Conservation (phyloP, 2,888 invertebrate genomes). For the Epinotia brunnichana region DNA sequence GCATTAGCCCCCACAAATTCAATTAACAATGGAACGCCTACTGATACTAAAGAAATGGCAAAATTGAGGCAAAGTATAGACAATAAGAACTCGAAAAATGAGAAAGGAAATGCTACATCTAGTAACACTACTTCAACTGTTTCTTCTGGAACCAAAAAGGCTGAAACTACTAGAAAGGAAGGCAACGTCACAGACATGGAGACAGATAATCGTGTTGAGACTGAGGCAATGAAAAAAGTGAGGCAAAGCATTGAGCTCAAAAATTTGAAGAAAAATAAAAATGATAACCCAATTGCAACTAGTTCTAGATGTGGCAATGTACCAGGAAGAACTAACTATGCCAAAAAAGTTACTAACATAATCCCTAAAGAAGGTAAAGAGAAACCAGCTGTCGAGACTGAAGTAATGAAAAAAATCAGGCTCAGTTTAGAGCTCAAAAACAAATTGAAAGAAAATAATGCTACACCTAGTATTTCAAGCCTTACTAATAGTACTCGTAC, state of each 20-base stretch:
- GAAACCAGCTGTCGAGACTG: not conserved
- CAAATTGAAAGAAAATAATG: not conserved
- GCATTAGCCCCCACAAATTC: not conserved
- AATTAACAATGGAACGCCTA: not conserved
- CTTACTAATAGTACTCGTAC: not conserved
- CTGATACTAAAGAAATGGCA: too few relatives aligned
- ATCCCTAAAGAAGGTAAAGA: not conserved
- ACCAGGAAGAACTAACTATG: not conserved
- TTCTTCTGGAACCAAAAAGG: not conserved
- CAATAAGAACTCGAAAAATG: too few relatives aligned
- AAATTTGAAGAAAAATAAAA: not conserved
- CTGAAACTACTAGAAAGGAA: not conserved
- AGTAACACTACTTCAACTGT: not conserved
- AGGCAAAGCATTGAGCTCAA: too few relatives aligned
- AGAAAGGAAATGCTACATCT: not conserved
- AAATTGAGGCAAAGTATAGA: too few relatives aligned
- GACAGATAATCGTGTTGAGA: not conserved
- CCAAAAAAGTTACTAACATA: not conserved
- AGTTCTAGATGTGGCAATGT: not conserved
- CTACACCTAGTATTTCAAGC: not conserved
- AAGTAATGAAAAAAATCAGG: not conserved
- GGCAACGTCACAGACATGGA: not conserved
- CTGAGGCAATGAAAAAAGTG: not conserved
- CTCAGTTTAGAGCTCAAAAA: not conserved
- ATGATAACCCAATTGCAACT: not conserved